Percentiles rank a stretch among this genome's conserved stretches.
These are phyloP conservation scores for Lathronympha strigana DNA, from an alignment of 2,888 invertebrate species.

Conservation along the genomic window DNA sequence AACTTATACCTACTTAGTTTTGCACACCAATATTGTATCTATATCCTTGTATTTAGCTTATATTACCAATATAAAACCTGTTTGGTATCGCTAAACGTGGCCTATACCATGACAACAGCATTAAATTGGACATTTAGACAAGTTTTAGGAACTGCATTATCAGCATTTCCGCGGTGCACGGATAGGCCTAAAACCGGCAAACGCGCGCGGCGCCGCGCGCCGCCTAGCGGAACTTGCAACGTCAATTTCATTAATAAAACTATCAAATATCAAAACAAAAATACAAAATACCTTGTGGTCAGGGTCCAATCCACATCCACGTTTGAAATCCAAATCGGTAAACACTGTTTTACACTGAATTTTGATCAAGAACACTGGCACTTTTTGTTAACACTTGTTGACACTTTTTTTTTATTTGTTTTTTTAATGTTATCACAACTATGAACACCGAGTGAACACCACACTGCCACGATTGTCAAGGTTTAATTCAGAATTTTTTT, in stretches of 20 bases:
- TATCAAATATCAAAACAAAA: conserved; percentile 43
- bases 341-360: conserved; percentile 59
- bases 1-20: too few species aligned
- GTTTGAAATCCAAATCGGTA: conserved; percentile 66
- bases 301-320: conserved; percentile 65
- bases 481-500: background rate
- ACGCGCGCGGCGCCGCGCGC: conserved; percentile 32
- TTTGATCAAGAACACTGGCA: conserved; percentile 54
- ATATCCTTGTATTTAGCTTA: too few species aligned
- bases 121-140: conserved; percentile 3
- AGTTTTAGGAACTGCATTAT: conserved; percentile 32
- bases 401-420: conserved; percentile 44
- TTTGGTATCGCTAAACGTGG: background rate
- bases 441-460: conserved; percentile 19
- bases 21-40: background rate
- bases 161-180: conserved; percentile 37
- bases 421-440: conserved; percentile 34
- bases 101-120: background rate
- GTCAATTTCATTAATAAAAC: conserved; percentile 43
- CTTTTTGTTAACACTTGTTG: conserved; percentile 46
- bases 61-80: background rate
- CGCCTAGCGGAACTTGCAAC: conserved; percentile 45
- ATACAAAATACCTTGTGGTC: conserved; percentile 64
- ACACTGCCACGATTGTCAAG: conserved; percentile 18
- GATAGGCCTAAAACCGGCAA: conserved; percentile 43